Evolutionary conservation across 2,797 vertebrate genomes (phyloP), one percentile per base, ranked within the genome.

Genomic region (Notolabrus celidotus): DNA sequence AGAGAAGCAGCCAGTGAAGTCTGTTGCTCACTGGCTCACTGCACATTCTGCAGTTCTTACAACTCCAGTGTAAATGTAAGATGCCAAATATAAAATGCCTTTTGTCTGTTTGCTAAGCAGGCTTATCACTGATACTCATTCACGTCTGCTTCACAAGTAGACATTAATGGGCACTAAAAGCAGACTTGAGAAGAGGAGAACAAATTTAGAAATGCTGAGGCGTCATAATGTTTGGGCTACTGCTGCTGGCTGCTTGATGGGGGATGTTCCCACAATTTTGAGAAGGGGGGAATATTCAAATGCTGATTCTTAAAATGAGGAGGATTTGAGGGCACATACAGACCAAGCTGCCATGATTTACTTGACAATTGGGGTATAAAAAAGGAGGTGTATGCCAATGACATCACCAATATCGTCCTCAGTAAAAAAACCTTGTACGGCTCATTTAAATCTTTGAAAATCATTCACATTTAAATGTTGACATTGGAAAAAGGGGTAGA

Each of bases 321-420:
- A 46, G 43, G 31, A 83, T 86, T 87, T 59, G 12, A 58, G 77
- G 80, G 75, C 43, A 64, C 46, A 69, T 64, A 61, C 65, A 79
- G 59, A 66, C 45, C 20, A 59, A 4, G 25, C 53, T 36, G 63
- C 33, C 55, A 49, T 73, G 29, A 89, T 88, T 77, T 87, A 75
- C 33, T 57, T 54, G 74, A 59, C 74, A 87, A 87, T 85, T 75
- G 78, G 38, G 50, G 71, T 79, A 73, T 77, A 58, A 80, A 77
- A 72, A 49, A 54, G 16, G 52, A 17, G 7, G n/a, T n/a, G n/a
- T n/a, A n/a, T n/a, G n/a, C n/a, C n/a, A n/a, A n/a, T n/a, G n/a
- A n/a, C n/a, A n/a, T n/a, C n/a, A n/a, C n/a, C n/a, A n/a, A n/a
- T n/a, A n/a, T n/a, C n/a, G n/a, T n/a, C n/a, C n/a, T n/a, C n/a